A percentile compares a stretch with the other conserved stretches of the same genome.
phyloP scores from a whole-genome alignment of 1,140 invertebrate species.

The Zeugodacus cucurbitae region DNA sequence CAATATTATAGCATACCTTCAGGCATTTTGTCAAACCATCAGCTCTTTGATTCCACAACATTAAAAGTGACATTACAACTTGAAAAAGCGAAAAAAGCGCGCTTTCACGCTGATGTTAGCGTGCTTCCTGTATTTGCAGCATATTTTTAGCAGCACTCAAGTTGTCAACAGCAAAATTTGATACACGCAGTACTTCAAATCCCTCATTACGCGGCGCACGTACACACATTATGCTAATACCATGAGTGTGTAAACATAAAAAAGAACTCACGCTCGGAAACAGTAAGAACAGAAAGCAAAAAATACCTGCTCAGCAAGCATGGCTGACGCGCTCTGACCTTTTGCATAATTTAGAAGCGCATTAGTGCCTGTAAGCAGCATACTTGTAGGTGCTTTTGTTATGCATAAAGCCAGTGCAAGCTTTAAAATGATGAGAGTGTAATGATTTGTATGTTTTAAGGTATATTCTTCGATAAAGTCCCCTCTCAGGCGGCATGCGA shows the following conservation, averaged over 20 bases:
- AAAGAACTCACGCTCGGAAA: not conserved
- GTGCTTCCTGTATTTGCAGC: no score
- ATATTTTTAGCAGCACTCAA: not conserved
- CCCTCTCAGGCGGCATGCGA: not conserved
- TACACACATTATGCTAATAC: not conserved
- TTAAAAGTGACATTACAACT: no score
- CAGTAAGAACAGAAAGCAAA: not conserved
- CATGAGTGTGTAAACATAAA: not conserved
- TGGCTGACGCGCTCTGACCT: not conserved
- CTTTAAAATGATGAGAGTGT: not conserved
- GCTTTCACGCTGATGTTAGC: no score
- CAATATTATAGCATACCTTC: not conserved
- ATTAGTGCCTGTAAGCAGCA: not conserved
- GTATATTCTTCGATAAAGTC: no score
- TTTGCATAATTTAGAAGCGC: constrained; percentile 18
- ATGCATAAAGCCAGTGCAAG: not conserved
- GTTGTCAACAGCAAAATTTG: not conserved
- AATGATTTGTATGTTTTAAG: no score
- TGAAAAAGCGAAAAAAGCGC: no score
- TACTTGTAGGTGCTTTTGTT: constrained; percentile 10
- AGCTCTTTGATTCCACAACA: no score
- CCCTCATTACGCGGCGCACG: not conserved
- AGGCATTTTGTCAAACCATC: no score
- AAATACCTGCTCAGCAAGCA: not conserved
- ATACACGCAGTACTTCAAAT: not conserved